Conservation (phyloP, 2,797 vertebrate genomes). For the Tokudaia muenninki region DNA sequence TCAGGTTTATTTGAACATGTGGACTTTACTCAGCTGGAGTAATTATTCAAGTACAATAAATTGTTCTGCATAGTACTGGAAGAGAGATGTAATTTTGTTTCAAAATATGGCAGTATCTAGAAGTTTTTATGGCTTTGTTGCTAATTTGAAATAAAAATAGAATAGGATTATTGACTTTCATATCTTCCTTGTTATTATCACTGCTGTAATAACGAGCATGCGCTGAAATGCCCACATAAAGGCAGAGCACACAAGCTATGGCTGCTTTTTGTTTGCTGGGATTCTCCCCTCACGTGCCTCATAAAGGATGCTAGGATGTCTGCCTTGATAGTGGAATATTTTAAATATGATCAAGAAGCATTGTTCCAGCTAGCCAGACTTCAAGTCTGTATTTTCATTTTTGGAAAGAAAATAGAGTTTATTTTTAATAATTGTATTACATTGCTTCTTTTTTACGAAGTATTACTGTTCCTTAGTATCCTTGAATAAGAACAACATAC, state of each 20-base stretch:
- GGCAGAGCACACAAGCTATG: slow-evolving; percentile 48
- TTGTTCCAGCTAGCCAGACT: slow-evolving; percentile 14
- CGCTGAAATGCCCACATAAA: slow-evolving; percentile 55
- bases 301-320: neutral
- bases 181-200: slow-evolving; percentile 63
- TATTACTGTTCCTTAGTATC: slow-evolving; percentile 17
- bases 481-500: slow-evolving; percentile 33
- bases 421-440: slow-evolving; percentile 49
- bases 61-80: slow-evolving; percentile 55
- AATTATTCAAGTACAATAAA: slow-evolving; percentile 77
- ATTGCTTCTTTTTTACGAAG: neutral
- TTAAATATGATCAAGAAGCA: slow-evolving; percentile 48
- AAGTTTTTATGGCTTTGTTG: slow-evolving; percentile 58
- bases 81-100: slow-evolving; percentile 70
- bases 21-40: slow-evolving; percentile 72
- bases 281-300: neutral
- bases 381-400: neutral
- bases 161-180: slow-evolving; percentile 47
- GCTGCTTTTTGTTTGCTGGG: slow-evolving; percentile 29
- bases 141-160: slow-evolving; percentile 78
- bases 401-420: slow-evolving; percentile 23
- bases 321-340: slow-evolving; percentile 24
- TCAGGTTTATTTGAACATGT: slow-evolving; percentile 76
- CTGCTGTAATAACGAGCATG: slow-evolving; percentile 40
- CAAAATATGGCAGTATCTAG: slow-evolving; percentile 53